phyloP scores from a whole-genome alignment of 2,113 vertebrate genomes.

The Tylochromis polylepis region DNA sequence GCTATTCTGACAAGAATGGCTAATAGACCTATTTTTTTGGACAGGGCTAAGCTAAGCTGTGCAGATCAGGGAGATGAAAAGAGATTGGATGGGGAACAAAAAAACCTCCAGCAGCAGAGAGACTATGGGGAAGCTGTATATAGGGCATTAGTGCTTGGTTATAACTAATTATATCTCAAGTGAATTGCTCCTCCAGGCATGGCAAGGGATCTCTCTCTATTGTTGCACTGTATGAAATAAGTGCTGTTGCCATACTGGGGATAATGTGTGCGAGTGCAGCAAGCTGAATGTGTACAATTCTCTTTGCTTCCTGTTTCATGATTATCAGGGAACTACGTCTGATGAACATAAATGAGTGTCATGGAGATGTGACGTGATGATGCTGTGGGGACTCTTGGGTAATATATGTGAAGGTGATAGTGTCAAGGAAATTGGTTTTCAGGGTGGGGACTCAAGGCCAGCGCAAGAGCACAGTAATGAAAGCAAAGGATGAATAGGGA shows the following conservation, averaged over 20 bases:
- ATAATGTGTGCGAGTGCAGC: constrained; percentile 6
- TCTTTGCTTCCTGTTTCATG: background rate
- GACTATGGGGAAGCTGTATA: constrained; percentile 4
- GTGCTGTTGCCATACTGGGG: background rate
- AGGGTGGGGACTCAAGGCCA: constrained; percentile 54
- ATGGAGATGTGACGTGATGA: background rate
- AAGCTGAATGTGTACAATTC: background rate
- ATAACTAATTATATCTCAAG: constrained; percentile 66
- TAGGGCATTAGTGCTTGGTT: constrained; percentile 40
- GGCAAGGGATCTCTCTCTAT: constrained; percentile 5
- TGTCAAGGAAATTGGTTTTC: constrained; percentile 53
- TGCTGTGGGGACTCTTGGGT: constrained; percentile 12
- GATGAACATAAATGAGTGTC: constrained; percentile 32
- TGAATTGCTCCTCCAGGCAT: constrained; percentile 40
- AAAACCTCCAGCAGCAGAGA: constrained; percentile 6
- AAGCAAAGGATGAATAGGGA: constrained; percentile 17
- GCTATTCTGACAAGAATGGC: constrained; percentile 13
- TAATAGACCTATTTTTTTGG: constrained; percentile 53
- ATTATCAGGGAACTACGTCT: background rate
- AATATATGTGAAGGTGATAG: constrained; percentile 38
- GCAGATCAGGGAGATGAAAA: constrained; percentile 54
- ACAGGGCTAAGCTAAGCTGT: constrained; percentile 33
- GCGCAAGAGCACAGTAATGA: constrained; percentile 33
- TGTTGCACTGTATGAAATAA: constrained; percentile 24
- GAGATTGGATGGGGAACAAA: constrained; percentile 55